Evolutionary conservation across 2,888 invertebrate genomes (phyloP).

Genomic region (Odontocerum albicorne): DNA sequence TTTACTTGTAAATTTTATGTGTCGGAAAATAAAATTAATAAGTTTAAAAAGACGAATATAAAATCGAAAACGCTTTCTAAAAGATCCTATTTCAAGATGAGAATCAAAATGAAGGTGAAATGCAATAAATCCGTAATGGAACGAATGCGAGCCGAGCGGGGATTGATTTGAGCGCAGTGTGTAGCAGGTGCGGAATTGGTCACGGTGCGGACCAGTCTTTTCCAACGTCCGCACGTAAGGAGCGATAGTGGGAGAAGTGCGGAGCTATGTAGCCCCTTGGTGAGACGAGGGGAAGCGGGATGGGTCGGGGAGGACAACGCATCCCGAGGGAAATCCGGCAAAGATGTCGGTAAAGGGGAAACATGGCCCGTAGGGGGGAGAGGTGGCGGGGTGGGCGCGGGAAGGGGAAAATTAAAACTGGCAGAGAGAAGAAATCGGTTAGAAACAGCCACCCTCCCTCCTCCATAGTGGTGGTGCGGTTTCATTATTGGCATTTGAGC

Average conservation of each 20-base stretch:
- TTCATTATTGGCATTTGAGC: neutral
- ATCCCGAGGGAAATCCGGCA: constrained; percentile 35
- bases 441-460: constrained; percentile 3
- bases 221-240: neutral
- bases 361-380: neutral
- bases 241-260: neutral
- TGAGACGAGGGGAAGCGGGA: constrained; percentile 9
- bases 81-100: no score
- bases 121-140: neutral
- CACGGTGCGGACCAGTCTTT: constrained; percentile 4
- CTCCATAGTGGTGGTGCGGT: neutral
- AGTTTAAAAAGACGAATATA: no score
- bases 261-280: neutral
- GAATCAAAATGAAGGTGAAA: neutral
- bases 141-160: no score
- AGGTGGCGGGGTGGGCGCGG: neutral
- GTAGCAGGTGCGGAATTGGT: neutral
- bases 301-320: constrained; percentile 15
- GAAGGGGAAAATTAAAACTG: constrained; percentile 9
- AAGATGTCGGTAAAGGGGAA: constrained; percentile 27
- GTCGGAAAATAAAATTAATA: no score
- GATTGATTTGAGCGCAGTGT: no score
- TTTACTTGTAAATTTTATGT: no score
- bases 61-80: no score
- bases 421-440: constrained; percentile 11